A percentile compares a stretch with the other conserved stretches of the same genome.
Evolutionary conservation across 2,888 invertebrate genomes (phyloP).

Genomic region (Cataglyphis albicans): DNA sequence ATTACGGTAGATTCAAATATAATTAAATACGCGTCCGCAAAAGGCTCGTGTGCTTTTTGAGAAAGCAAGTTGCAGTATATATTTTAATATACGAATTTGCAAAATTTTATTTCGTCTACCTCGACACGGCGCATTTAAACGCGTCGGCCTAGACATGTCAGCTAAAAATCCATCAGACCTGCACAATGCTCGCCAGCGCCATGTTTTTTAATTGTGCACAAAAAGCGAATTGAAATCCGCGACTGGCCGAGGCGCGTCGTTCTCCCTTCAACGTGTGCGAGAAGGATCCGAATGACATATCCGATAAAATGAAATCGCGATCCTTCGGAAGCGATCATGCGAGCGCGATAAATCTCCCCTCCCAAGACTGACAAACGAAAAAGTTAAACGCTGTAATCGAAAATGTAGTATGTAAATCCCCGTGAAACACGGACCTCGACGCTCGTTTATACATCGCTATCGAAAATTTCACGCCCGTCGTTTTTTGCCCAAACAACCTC

Average conservation of each 20-base stretch:
- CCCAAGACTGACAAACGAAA: conserved; percentile 53
- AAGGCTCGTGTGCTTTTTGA: background rate
- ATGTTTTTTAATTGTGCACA: conserved; percentile 25
- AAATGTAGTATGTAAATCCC: conserved; percentile 56
- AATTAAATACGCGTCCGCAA: background rate
- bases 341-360: conserved; percentile 41
- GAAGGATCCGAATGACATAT: conserved; percentile 47
- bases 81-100: conserved; percentile 27
- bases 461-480: conserved; percentile 51
- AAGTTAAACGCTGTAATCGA: conserved; percentile 56
- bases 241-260: background rate
- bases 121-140: conserved; percentile 7
- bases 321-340: conserved; percentile 40
- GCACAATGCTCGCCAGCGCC: conserved; percentile 18
- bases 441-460: conserved; percentile 51
- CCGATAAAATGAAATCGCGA: conserved; percentile 46
- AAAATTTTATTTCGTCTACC: background rate
- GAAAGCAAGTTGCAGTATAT: background rate
- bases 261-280: conserved; percentile 1
- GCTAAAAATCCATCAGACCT: conserved; percentile 45
- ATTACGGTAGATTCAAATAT: conserved; percentile 6
- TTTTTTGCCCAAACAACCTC: conserved; percentile 32
- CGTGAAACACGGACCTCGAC: conserved; percentile 35
- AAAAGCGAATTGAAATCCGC: conserved; percentile 40
- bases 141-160: conserved; percentile 3